Base-by-base conservation (phyloP, 1,140 invertebrate species). In the Liolophura sinensis region DNA sequence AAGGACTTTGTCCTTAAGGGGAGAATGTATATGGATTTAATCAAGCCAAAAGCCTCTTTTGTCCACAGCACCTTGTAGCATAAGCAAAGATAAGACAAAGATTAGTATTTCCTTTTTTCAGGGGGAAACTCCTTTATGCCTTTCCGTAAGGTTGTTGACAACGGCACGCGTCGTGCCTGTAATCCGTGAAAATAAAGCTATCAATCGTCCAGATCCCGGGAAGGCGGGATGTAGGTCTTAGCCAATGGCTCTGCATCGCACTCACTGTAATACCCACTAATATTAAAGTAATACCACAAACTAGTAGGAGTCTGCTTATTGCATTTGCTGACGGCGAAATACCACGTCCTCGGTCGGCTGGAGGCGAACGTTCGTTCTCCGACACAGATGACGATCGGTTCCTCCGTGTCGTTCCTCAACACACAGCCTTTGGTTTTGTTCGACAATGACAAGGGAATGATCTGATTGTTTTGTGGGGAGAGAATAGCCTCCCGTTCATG, bases 311-410 rank as follows among this genome's bases (percentile, higher is more conserved):
- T 63, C 4, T 65, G 64, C 12, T 67, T 58, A 24, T 63, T 60
- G 58, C 79, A 81, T 9, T 75, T 67, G 62, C 77, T 78, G 0
- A 80, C 31, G 7, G 78, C 77, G 49, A 81, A 74, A 59, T 76
- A 81, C 79, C 79, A 81, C 18, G 74, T 78, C n/a, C 78, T 58
- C 0, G 77, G 74, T 0, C 72, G 73, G 22, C 69, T 73, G 3
- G 79, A 81, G n/a, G 69, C 60, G 57, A 81, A 75, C n/a, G 75
- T 74, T 25, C 79, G 65, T 65, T 81, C 79, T 0, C 79, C 79
- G 0, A 74, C 71, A 63, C 79, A 81, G 1, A 81, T 74, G 48
- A 73, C 73, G 48, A 75, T 71, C 11, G 71, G 62, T 58, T 77
- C 73, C 22, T 69, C 70, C 5, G 73, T 68, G 18, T 74, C 68